phyloP scores from a whole-genome alignment of 2,113 vertebrate species.

The Pteronura brasiliensis region DNA sequence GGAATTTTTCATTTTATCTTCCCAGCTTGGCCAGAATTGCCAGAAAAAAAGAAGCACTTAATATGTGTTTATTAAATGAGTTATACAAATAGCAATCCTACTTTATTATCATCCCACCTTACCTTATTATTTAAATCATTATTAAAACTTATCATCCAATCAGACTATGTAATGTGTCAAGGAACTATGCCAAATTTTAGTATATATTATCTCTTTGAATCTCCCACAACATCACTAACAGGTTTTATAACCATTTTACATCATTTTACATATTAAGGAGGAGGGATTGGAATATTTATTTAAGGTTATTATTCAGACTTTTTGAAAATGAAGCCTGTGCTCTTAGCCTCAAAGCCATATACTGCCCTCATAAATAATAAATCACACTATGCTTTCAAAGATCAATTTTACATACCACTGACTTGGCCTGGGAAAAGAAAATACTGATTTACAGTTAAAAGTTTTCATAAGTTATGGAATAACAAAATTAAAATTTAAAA shows the following conservation, averaged over 20 bases:
- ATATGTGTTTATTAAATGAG: neutral
- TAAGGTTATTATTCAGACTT: neutral
- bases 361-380: neutral
- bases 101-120: neutral
- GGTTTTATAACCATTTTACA: neutral
- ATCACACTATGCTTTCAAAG: neutral
- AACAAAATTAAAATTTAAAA: neutral
- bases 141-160: neutral
- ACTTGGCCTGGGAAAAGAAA: neutral
- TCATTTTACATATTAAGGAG: neutral
- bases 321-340: neutral
- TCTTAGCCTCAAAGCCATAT: neutral
- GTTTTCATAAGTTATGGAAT: neutral
- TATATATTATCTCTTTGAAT: neutral
- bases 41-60: neutral
- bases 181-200: neutral
- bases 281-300: neutral
- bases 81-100: neutral
- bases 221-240: neutral
- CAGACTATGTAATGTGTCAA: neutral
- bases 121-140: neutral
- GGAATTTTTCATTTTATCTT: neutral
- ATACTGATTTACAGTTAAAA: neutral
- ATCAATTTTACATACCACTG: neutral
- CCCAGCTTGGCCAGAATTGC: neutral